phyloP scores from a whole-genome alignment of 2,888 invertebrate genomes.

The Pseudococcus viburni region DNA sequence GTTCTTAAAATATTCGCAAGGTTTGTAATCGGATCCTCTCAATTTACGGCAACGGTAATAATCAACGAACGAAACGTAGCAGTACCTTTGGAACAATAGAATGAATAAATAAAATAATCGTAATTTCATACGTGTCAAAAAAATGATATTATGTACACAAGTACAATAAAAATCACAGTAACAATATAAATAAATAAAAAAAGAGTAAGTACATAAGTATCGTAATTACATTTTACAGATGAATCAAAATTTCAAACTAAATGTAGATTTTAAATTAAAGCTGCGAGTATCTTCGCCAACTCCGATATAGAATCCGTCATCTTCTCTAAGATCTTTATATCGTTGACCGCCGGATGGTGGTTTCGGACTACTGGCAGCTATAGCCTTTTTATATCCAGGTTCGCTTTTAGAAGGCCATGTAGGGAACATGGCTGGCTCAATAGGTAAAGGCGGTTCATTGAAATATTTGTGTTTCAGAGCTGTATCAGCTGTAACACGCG shows the following conservation, averaged over 20 bases:
- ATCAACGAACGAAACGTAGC: slow-evolving; percentile 93
- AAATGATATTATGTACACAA: neutral
- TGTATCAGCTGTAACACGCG: slow-evolving; percentile 89
- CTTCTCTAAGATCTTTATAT: slow-evolving; percentile 85
- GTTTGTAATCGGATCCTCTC: slow-evolving; percentile 88
- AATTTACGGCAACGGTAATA: slow-evolving; percentile 92
- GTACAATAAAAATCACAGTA: neutral
- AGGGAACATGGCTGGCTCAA: slow-evolving; percentile 98
- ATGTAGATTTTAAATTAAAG: slow-evolving; percentile 78
- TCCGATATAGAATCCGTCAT: slow-evolving; percentile 81
- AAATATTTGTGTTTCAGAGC: slow-evolving; percentile 91
- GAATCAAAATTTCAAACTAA: slow-evolving; percentile 83
- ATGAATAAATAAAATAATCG: slow-evolving; percentile 20
- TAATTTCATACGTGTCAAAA: neutral
- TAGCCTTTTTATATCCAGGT: slow-evolving; percentile 83
- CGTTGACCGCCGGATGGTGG: slow-evolving; percentile 96
- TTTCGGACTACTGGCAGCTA: slow-evolving; percentile 88
- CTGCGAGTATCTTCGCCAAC: slow-evolving; percentile 73
- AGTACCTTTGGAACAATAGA: slow-evolving; percentile 77
- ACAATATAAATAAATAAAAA: neutral
- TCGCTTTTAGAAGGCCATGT: slow-evolving; percentile 99
- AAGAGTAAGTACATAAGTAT: neutral
- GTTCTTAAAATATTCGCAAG: slow-evolving; percentile 92
- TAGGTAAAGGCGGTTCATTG: slow-evolving; percentile 87
- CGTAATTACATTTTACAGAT: neutral